Percentiles rank a stretch among this genome's conserved stretches.
These are phyloP conservation scores for Calameuta idolon DNA, from an alignment of 2,888 invertebrate genomes.

Conservation along the genomic window DNA sequence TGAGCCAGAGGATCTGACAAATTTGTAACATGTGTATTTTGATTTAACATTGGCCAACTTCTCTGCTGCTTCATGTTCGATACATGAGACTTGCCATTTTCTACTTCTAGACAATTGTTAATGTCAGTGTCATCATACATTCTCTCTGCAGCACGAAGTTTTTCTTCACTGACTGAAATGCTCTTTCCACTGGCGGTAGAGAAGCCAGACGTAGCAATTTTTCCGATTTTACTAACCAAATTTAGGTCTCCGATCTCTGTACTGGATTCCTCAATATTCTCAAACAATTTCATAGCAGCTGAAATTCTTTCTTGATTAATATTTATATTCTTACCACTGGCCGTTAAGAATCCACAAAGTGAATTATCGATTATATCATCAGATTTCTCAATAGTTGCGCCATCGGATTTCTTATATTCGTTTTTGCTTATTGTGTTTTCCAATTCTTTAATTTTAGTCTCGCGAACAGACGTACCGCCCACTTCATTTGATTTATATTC, in stretches of 20 bases:
- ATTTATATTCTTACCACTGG: constrained; percentile 60
- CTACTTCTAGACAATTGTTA: background rate
- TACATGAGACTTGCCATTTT: background rate
- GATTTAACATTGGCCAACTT: background rate
- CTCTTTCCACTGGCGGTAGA: constrained; percentile 36
- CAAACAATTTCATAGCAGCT: constrained; percentile 22
- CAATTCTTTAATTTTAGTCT: background rate
- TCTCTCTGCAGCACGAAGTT: constrained; percentile 25
- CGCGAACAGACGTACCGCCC: background rate
- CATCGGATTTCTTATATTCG: background rate
- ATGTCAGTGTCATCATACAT: constrained; percentile 23
- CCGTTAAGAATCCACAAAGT: constrained; percentile 57
- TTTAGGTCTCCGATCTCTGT: constrained; percentile 1
- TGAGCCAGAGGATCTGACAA: background rate
- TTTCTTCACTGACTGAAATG: constrained; percentile 31
- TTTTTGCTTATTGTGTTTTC: background rate
- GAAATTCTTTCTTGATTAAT: constrained; percentile 34
- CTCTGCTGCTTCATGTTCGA: background rate
- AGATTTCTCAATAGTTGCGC: background rate
- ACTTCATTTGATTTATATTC: constrained; percentile 18
- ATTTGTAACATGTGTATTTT: background rate
- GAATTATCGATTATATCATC: background rate
- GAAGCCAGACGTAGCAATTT: constrained; percentile 28
- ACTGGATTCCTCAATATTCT: constrained; percentile 13
- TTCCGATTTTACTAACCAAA: background rate